These are phyloP conservation scores for Amblyopsis rosae DNA, from an alignment of 2,113 vertebrate species.

Conservation along the genomic window DNA sequence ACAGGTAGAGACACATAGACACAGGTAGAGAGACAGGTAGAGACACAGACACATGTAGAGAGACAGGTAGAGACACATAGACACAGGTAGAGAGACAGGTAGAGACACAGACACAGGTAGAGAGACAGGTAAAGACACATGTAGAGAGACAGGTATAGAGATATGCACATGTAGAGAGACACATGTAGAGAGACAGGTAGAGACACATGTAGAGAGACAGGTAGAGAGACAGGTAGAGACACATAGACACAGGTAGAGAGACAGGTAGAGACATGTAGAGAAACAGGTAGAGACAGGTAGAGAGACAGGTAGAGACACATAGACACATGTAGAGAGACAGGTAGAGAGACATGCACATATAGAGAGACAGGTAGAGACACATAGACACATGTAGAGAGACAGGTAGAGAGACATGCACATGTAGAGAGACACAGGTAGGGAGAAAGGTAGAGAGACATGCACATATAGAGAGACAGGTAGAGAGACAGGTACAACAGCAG, in stretches of 20 bases:
- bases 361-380: conserved; percentile 24
- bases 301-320: conserved; percentile 2
- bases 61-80: conserved; percentile 5
- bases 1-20: no score
- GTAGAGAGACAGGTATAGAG: no score
- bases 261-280: not conserved
- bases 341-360: not conserved
- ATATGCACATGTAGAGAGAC: no score
- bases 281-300: not conserved
- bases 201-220: no score
- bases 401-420: conserved; percentile 3
- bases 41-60: not conserved
- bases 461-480: not conserved
- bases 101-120: conserved; percentile 1
- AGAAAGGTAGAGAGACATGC: not conserved
- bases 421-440: conserved; percentile 21
- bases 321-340: not conserved
- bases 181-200: no score
- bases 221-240: no score
- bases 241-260: no score
- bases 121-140: conserved; percentile 5
- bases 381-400: not conserved
- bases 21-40: not conserved
- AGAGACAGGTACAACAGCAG: not conserved
- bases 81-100: not conserved